Conservation (phyloP, 2,888 invertebrate genomes). For the Pterostichus madidus region DNA sequence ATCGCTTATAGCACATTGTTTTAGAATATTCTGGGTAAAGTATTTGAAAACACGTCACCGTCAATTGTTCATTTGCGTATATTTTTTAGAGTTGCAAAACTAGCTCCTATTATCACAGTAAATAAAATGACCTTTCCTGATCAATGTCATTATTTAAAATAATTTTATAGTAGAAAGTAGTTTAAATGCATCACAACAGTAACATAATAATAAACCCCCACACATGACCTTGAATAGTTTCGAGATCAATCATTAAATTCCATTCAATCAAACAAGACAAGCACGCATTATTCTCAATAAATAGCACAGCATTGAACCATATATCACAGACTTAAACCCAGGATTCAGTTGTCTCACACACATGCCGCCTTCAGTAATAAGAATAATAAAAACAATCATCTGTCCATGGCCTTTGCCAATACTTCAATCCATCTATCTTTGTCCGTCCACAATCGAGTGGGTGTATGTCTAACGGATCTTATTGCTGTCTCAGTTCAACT, state of each 20-base stretch:
- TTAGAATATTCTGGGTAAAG: too few species aligned
- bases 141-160: neutral
- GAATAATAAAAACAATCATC: slow-evolving; percentile 38
- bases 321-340: slow-evolving; percentile 15
- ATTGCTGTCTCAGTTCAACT: slow-evolving; percentile 20
- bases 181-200: slow-evolving; percentile 3
- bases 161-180: slow-evolving; percentile 30
- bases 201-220: slow-evolving; percentile 13
- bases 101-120: neutral
- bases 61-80: too few species aligned
- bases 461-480: slow-evolving; percentile 54
- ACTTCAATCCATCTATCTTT: slow-evolving; percentile 48
- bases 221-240: slow-evolving; percentile 1
- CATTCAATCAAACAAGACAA: slow-evolving; percentile 1
- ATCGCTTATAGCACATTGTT: too few species aligned
- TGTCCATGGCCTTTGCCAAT: slow-evolving; percentile 62
- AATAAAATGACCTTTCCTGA: slow-evolving; percentile 15
- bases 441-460: slow-evolving; percentile 17
- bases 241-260: slow-evolving; percentile 26
- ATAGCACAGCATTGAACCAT: slow-evolving; percentile 3
- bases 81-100: neutral
- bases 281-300: slow-evolving; percentile 18
- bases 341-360: neutral
- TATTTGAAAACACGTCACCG: too few species aligned
- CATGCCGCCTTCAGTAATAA: slow-evolving; percentile 7